Percentiles rank a stretch among this genome's conserved stretches.
These are phyloP conservation scores for Capitulum mitella DNA, from an alignment of 2,888 invertebrate species.

Conservation along the genomic window DNA sequence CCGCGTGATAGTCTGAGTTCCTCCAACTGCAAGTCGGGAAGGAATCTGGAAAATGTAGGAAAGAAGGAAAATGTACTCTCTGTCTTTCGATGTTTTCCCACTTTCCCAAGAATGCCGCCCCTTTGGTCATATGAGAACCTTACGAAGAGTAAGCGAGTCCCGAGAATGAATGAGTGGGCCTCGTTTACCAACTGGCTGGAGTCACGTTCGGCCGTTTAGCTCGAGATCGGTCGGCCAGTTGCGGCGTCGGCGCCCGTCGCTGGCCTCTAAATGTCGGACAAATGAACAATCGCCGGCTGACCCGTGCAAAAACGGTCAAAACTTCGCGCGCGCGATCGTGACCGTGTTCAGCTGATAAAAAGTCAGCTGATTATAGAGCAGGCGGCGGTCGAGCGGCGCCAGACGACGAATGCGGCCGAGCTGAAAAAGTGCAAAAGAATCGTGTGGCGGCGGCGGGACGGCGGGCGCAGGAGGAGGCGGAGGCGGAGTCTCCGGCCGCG, in stretches of 20 bases:
- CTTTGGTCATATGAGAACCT: no score
- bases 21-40: no score
- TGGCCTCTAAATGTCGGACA: neutral
- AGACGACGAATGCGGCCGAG: neutral
- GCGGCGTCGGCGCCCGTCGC: neutral
- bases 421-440: neutral
- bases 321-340: neutral
- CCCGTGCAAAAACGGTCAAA: neutral
- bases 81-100: no score
- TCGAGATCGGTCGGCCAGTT: neutral
- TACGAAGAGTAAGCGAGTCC: no score
- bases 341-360: neutral
- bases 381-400: neutral
- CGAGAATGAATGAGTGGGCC: no score
- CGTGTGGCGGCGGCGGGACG: neutral
- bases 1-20: no score
- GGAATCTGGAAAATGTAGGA: no score
- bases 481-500: neutral
- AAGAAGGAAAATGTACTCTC: no score
- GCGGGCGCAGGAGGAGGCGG: neutral
- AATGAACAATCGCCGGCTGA: neutral
- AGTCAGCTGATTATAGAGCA: conserved; percentile 3
- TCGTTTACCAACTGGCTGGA: no score
- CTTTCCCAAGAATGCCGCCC: no score
- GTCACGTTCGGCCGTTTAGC: no score